These are phyloP conservation scores for Prochilodus magdalenae DNA, from an alignment of 2,113 vertebrate species.

Conservation along the genomic window DNA sequence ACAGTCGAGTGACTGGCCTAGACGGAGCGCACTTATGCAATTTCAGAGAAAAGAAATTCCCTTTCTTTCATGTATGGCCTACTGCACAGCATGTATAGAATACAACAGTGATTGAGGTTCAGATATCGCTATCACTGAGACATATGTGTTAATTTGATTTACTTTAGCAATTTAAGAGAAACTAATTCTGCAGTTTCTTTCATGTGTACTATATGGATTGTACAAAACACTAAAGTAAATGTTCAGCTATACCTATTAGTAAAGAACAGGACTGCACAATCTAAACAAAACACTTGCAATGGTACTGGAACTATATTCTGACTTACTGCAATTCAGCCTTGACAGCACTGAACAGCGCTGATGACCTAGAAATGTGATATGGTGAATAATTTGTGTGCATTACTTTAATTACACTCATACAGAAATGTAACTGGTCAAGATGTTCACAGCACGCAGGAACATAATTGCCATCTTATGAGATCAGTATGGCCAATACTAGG, in stretches of 20 bases:
- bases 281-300: not conserved
- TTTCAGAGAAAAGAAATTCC: conserved; percentile 32
- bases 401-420: not conserved
- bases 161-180: conserved; percentile 18
- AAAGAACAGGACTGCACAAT: not conserved
- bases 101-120: conserved; percentile 4
- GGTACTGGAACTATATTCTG: not conserved
- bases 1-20: conserved; percentile 36
- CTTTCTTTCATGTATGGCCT: conserved; percentile 19
- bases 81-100: not conserved
- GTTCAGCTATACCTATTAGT: not conserved
- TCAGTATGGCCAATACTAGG: not conserved
- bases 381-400: not conserved
- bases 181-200: not conserved
- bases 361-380: not conserved
- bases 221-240: not conserved
- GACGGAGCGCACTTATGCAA: conserved; percentile 52
- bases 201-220: not conserved
- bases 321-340: not conserved
- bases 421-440: not conserved
- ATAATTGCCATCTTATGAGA: not conserved
- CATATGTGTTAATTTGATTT: conserved; percentile 24
- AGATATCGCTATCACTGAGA: conserved; percentile 2
- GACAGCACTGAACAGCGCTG: not conserved
- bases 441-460: not conserved